Conservation (phyloP, 2,888 invertebrate genomes). For the Macropis europaea region DNA sequence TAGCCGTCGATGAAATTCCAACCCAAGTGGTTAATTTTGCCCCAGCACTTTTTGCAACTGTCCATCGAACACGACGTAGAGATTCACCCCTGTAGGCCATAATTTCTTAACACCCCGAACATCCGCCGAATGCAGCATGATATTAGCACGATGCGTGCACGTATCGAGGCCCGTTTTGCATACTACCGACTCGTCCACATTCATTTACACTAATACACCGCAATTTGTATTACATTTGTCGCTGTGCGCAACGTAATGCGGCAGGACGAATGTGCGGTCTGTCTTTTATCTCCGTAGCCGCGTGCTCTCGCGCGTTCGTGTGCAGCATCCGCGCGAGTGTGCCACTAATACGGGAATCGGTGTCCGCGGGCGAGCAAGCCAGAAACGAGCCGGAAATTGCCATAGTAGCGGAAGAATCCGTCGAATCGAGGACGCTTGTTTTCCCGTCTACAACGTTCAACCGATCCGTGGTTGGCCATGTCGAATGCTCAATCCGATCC, state of each 20-base stretch:
- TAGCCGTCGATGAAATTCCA: no score
- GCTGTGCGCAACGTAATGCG: constrained; percentile 60
- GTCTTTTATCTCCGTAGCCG: constrained; percentile 50
- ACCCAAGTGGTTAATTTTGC: no score
- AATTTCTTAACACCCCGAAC: no score
- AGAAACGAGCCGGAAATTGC: constrained; percentile 58
- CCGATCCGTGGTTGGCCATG: constrained; percentile 46
- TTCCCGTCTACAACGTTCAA: constrained; percentile 53
- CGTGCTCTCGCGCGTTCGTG: background rate
- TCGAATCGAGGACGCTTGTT: constrained; percentile 61
- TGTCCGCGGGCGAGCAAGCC: constrained; percentile 25
- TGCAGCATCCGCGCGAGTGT: background rate
- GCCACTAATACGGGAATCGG: constrained; percentile 2
- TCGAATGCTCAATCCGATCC: constrained; percentile 58
- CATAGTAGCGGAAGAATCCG: constrained; percentile 57
- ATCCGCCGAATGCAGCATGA: constrained; percentile 56
- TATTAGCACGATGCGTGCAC: constrained; percentile 36
- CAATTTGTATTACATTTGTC: constrained; percentile 72
- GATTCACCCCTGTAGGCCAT: no score
- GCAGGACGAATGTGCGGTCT: constrained; percentile 58
- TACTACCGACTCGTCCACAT: constrained; percentile 68
- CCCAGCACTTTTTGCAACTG: no score
- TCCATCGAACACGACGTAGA: no score
- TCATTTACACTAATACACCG: constrained; percentile 73
- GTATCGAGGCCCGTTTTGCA: constrained; percentile 53